Conservation (phyloP, 2,888 invertebrate species). For the Invenusta paracnida region DNA sequence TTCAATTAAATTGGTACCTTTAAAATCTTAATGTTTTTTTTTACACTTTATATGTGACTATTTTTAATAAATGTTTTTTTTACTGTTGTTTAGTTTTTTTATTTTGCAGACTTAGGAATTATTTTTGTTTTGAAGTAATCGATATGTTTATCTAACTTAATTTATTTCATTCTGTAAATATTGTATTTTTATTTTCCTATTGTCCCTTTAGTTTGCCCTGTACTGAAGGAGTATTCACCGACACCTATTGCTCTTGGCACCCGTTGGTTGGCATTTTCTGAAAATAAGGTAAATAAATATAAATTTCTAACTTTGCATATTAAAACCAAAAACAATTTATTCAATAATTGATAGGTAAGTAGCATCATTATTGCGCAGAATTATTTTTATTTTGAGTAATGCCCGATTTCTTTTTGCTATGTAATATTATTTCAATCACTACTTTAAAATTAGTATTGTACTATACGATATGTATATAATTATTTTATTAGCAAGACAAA, state of each 20-base stretch:
- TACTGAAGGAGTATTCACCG: constrained; percentile 67
- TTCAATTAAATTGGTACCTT: no score
- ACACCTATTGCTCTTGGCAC: constrained; percentile 78
- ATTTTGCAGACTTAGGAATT: background rate
- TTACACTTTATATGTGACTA: no score
- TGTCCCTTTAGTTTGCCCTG: background rate
- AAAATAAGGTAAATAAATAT: constrained; percentile 74
- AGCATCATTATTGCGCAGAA: no score
- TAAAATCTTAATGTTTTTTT: no score
- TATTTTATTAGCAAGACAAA: no score
- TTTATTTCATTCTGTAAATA: background rate
- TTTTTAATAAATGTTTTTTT: background rate
- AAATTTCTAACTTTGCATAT: background rate
- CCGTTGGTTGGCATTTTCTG: constrained; percentile 69
- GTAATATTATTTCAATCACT: no score
- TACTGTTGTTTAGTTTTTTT: background rate
- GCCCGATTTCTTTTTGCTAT: no score
- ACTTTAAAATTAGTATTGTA: no score
- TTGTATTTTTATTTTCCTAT: no score
- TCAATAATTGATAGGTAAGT: no score
- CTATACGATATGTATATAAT: no score
- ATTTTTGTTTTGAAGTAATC: background rate
- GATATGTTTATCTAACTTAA: background rate
- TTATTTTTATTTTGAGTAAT: no score
- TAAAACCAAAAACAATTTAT: background rate